Conservation (phyloP, 1,140 invertebrate genomes). For the Berghia stephanieae region DNA sequence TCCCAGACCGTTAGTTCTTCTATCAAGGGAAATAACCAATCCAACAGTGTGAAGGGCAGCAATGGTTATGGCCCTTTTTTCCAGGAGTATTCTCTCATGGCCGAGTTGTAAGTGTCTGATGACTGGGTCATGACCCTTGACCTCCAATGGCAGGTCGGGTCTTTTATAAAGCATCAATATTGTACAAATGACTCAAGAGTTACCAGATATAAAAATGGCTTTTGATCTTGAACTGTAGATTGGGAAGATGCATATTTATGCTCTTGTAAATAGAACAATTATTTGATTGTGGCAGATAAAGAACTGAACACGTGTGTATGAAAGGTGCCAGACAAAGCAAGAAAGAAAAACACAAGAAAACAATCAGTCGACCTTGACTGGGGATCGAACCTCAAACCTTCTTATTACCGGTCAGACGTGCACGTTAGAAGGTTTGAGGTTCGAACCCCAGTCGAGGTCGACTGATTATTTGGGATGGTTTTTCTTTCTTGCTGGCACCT, state of each 20-base stretch:
- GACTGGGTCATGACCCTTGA: background rate
- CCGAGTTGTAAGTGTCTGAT: constrained; percentile 77
- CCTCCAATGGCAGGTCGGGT: background rate
- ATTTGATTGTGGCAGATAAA: constrained; percentile 9
- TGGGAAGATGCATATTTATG: background rate
- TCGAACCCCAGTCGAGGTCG: too few relatives aligned
- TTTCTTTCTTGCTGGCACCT: too few relatives aligned
- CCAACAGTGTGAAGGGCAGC: constrained; percentile 56
- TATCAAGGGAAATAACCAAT: constrained; percentile 26
- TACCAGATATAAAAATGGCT: background rate
- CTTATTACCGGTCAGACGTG: too few relatives aligned
- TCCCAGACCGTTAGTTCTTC: background rate
- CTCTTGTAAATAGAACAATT: background rate
- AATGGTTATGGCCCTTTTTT: constrained; percentile 70
- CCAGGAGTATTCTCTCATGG: constrained; percentile 80
- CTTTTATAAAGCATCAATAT: background rate
- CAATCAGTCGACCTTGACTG: too few relatives aligned
- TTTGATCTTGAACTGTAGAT: background rate
- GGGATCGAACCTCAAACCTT: too few relatives aligned
- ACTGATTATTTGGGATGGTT: too few relatives aligned
- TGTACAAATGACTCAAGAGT: too few relatives aligned
- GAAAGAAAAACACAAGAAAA: too few relatives aligned
- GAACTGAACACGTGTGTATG: too few relatives aligned
- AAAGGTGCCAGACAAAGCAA: too few relatives aligned
- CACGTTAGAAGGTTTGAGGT: too few relatives aligned